Conservation (phyloP, 2,888 invertebrate genomes). For the Epistrophe eligans region DNA sequence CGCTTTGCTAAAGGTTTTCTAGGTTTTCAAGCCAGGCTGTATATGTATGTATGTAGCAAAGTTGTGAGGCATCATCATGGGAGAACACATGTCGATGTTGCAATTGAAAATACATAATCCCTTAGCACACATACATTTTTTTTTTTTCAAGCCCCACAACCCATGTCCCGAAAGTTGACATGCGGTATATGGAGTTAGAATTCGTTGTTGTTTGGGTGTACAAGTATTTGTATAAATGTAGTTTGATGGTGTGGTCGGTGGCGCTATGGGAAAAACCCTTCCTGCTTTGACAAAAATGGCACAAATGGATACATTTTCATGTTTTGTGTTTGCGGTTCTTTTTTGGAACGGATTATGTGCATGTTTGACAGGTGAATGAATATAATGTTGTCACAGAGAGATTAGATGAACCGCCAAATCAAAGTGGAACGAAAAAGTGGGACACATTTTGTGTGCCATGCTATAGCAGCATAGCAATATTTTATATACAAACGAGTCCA, state of each 20-base stretch:
- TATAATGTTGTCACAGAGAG: conserved; percentile 58
- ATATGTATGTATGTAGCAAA: background rate
- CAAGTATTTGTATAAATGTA: background rate
- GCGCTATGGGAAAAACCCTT: conserved; percentile 25
- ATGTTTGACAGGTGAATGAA: conserved; percentile 74
- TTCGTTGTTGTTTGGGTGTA: conserved; percentile 1
- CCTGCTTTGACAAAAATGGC: conserved; percentile 54
- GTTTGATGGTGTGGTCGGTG: background rate
- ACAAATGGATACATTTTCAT: conserved; percentile 62
- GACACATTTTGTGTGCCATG: conserved; percentile 27
- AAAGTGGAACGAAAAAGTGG: background rate
- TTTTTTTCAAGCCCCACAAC: background rate
- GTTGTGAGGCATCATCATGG: background rate
- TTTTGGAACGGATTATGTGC: conserved; percentile 52
- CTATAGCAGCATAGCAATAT: background rate
- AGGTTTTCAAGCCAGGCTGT: background rate
- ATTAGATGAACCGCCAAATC: conserved; percentile 46
- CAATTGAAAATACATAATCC: conserved; percentile 64
- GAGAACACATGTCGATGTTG: conserved; percentile 55
- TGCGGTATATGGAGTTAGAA: background rate
- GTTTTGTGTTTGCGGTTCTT: conserved; percentile 56
- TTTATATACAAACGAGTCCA: background rate
- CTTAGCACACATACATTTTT: conserved; percentile 22
- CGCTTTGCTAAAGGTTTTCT: conserved; percentile 38
- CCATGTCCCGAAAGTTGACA: conserved; percentile 8